A percentile compares a stretch with the other conserved stretches of the same genome.
phyloP scores from a whole-genome alignment of 2,113 vertebrate species.

The Nycticebus coucang region DNA sequence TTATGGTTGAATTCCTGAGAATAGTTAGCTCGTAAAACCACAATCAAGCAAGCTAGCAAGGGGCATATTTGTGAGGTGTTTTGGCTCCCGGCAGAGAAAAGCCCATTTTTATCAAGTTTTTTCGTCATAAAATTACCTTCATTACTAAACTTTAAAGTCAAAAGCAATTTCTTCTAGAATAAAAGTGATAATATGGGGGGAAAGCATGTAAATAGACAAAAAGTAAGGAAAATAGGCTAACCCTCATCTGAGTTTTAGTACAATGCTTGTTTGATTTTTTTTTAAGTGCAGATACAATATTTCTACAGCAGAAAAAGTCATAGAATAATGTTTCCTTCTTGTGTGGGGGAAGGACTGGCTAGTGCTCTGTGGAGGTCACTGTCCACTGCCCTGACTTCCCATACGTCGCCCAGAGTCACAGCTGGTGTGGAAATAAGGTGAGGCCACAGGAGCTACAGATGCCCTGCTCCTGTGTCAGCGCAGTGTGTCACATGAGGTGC shows the following conservation, averaged over 20 bases:
- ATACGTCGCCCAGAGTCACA: background rate
- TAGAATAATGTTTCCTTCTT: background rate
- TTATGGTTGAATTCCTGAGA: too few species aligned
- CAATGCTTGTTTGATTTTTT: background rate
- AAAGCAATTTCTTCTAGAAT: background rate
- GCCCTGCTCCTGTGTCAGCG: too few species aligned
- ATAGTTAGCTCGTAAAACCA: too few species aligned
- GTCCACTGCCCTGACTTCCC: background rate
- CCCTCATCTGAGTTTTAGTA: background rate
- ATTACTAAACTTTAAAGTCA: conserved; percentile 29
- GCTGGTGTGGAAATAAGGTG: background rate
- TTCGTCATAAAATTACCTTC: conserved; percentile 36
- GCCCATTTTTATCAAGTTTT: background rate
- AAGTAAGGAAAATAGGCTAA: conserved; percentile 20
- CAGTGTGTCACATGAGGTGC: background rate
- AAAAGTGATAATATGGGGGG: background rate
- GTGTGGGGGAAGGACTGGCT: background rate
- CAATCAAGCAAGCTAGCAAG: too few species aligned
- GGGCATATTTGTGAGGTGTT: too few species aligned
- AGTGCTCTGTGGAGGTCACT: background rate
- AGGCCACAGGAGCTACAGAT: background rate
- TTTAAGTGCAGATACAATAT: background rate
- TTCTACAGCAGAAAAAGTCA: background rate
- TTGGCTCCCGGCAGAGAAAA: too few species aligned
- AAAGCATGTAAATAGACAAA: background rate